These are phyloP conservation scores for Aplodontia rufa DNA, from an alignment of 2,113 vertebrate species.

Conservation along the genomic window DNA sequence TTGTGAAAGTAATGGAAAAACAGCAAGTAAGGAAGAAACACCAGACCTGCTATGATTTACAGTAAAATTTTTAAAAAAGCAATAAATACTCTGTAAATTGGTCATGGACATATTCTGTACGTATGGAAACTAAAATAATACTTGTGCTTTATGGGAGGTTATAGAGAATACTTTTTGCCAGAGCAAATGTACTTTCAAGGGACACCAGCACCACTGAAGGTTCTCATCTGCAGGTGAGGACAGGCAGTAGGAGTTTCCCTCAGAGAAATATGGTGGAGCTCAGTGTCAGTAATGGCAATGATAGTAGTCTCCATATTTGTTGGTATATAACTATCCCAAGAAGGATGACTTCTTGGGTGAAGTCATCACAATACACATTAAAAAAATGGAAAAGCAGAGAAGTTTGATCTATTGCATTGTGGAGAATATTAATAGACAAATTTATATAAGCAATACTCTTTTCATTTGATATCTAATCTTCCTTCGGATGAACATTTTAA, in stretches of 20 bases:
- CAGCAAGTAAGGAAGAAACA: neutral
- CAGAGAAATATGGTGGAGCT: neutral
- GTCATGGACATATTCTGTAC: neutral
- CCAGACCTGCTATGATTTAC: neutral
- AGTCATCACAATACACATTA: neutral
- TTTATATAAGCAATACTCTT: neutral
- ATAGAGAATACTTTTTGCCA: neutral
- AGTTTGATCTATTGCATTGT: neutral
- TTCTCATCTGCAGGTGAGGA: neutral
- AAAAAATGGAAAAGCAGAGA: neutral
- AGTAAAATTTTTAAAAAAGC: neutral
- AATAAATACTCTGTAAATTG: neutral
- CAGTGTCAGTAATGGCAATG: neutral
- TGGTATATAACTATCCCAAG: neutral
- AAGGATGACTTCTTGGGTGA: neutral
- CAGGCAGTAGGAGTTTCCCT: neutral
- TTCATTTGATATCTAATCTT: neutral
- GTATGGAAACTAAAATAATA: neutral
- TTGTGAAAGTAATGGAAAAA: neutral
- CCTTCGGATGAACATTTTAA: neutral
- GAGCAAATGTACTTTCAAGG: neutral
- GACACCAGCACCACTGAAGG: neutral
- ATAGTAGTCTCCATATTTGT: too few species aligned
- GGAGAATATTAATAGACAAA: neutral
- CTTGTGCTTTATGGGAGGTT: rapidly evolving